A percentile compares a stretch with the other conserved stretches of the same genome.
These are phyloP conservation scores for Euplexia lucipara DNA, from an alignment of 2,888 invertebrate genomes.

Conservation along the genomic window DNA sequence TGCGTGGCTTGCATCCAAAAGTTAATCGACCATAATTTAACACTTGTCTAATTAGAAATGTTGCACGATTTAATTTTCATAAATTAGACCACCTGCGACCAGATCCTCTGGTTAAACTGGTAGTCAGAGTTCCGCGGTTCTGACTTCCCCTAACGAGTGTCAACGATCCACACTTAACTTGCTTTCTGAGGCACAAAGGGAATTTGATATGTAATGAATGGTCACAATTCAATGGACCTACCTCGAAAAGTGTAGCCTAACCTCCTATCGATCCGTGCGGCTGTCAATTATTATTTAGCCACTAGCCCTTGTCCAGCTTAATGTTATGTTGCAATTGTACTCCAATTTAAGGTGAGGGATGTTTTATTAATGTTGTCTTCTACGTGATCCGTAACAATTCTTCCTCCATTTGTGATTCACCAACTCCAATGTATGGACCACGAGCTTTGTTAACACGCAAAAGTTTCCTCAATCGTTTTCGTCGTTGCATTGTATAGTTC, in stretches of 20 bases:
- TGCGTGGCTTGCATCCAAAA: constrained; percentile 30
- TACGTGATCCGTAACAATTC: neutral
- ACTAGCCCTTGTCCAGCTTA: neutral
- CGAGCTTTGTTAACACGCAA: neutral
- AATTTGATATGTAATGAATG: too few species aligned
- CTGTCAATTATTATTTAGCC: too few species aligned
- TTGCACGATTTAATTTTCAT: constrained; percentile 4
- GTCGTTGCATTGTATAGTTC: neutral
- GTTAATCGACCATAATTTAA: constrained; percentile 41
- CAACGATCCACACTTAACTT: too few species aligned
- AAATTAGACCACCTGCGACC: neutral
- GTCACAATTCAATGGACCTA: too few species aligned
- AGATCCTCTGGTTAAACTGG: neutral
- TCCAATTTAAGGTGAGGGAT: too few species aligned
- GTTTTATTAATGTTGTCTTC: neutral
- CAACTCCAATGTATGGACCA: neutral
- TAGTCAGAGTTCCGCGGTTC: too few species aligned
- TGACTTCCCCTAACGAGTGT: too few species aligned
- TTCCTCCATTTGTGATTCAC: too few species aligned
- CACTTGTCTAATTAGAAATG: constrained; percentile 29
- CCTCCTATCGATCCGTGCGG: too few species aligned
- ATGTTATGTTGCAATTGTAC: too few species aligned
- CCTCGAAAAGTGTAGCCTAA: too few species aligned
- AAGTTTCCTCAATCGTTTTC: neutral
- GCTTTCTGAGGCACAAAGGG: too few species aligned